Evolutionary conservation across 2,797 vertebrate genomes (phyloP), one percentile per base, ranked within the genome.

Genomic region (Cynopterus sphinx): DNA sequence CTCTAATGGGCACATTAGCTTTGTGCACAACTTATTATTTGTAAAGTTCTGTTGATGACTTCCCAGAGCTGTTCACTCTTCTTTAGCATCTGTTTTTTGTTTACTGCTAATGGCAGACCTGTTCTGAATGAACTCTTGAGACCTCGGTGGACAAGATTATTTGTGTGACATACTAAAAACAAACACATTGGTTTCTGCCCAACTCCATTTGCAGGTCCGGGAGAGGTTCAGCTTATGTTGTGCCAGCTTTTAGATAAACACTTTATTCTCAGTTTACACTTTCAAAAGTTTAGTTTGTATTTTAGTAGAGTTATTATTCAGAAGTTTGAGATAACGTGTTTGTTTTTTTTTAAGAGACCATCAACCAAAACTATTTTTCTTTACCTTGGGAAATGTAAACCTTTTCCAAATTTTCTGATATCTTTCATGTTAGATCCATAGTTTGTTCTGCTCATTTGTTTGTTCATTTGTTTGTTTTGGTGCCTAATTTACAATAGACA

Each of bases 231-330:
- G 33, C 21, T 77, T 63, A 49, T 55, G 33, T n/a, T 22, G 8
- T 31, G 49, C 67, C 86, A 89, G 7, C 16, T 49, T 78, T 90
- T 67, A 95, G 65, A 92, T 86, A 97, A 97, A 96, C 71, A 81
- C 31, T 70, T 89, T 73, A 89, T 89, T 67, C 96, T 87, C 33
- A n/a, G 86, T 90, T 96, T 90, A 96, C 11, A 77, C 61, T 77
- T 93, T 55, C 39, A 61, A 94, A 88, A 88, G 4, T 55, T 77
- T 33, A 74, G 26, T 55, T 65, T 41, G 36, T 75, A 87, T 95
- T 95, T 93, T 70, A 91, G 71, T 46, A 87, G 28, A n/a, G 49
- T 67, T 63, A 81, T 96, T 88, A 65, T 57, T 96, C 83, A 84
- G 68, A 31, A 41, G 63, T 63, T 70, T n/a, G 17, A 6, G 19